Evolutionary conservation across 1,140 invertebrate species (phyloP), one percentile per base, ranked within the genome.

Genomic region (Neuroterus valhalla): DNA sequence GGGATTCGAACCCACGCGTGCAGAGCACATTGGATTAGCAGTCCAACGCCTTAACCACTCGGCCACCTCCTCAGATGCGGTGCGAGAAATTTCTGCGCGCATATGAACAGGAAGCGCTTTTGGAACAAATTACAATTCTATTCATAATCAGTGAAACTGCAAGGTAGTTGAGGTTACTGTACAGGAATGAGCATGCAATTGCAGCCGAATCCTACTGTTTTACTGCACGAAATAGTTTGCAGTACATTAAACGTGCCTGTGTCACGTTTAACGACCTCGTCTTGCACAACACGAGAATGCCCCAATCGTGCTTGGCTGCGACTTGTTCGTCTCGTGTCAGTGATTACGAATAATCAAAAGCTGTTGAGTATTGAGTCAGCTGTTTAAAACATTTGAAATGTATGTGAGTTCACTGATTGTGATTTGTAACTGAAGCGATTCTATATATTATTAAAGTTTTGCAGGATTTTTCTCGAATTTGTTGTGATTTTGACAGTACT

Each of bases 1-100:
- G 87, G 88, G 89, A 89, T 89, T 90, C 83, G 81, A 79, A 79
- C 94, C 94, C 93, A 94, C 94, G 93, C 94, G 94, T 94, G 94
- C 91, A 92, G 91, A 92, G 91, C 91, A 91, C 91, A 92, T 92
- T 92, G 91, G 91, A 92, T 92, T 94, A 94, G 94, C 94, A 94
- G 94, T 94, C 94, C 94, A 94, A 94, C 94, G 94, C 94, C 94
- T 95, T 94, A 95, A 94, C 94, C 94, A 94, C 94, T 95, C 94
- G 94, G 94, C 94, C 94, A 94, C 94, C 94, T 94, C 94, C 93
- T 94, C 93, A 72, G 68, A 68, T 74, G 71, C 31, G 74, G 71
- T 38, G 72, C 78, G 78, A 52, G 71, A 66, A 38, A 8, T 38
- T 8, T 8, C 0, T 38, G 31, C 31, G 31, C 3, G 31, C 10